Percentiles rank a stretch among this genome's conserved stretches.
These are phyloP conservation scores for Spodoptera exigua DNA, from an alignment of 2,888 invertebrate genomes.

Conservation along the genomic window DNA sequence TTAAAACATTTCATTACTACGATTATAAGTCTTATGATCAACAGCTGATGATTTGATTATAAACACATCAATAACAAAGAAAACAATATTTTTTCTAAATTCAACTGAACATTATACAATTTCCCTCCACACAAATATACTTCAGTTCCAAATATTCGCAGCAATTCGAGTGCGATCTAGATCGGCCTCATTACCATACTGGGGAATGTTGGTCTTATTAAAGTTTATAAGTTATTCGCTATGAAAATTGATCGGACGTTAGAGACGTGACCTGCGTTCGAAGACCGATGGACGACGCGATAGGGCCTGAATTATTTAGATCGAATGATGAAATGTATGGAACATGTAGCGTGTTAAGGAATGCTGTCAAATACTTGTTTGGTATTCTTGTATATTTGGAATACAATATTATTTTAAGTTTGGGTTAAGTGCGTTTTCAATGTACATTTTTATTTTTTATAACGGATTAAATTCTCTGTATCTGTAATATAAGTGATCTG, in stretches of 20 bases:
- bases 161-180: constrained; percentile 37
- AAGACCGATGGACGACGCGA: constrained; percentile 24
- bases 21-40: too few species aligned
- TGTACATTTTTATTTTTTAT: too few species aligned
- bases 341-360: background rate
- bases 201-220: constrained; percentile 46
- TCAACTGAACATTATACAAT: too few species aligned
- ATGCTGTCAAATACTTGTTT: background rate
- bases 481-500: too few species aligned
- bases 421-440: too few species aligned
- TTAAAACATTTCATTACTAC: too few species aligned
- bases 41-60: too few species aligned
- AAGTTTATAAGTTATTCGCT: constrained; percentile 55
- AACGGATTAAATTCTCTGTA: too few species aligned
- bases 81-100: too few species aligned
- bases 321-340: constrained; percentile 1
- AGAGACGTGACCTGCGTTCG: constrained; percentile 29
- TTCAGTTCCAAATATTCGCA: constrained; percentile 14
- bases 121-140: constrained; percentile 2
- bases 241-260: constrained; percentile 54
- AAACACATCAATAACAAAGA: too few species aligned
- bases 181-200: constrained; percentile 45
- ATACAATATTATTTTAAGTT: too few species aligned
- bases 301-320: background rate
- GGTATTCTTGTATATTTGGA: too few species aligned